Base-by-base conservation (phyloP, 2,888 invertebrate genomes). In the Cremastobaeus sp. region DNA sequence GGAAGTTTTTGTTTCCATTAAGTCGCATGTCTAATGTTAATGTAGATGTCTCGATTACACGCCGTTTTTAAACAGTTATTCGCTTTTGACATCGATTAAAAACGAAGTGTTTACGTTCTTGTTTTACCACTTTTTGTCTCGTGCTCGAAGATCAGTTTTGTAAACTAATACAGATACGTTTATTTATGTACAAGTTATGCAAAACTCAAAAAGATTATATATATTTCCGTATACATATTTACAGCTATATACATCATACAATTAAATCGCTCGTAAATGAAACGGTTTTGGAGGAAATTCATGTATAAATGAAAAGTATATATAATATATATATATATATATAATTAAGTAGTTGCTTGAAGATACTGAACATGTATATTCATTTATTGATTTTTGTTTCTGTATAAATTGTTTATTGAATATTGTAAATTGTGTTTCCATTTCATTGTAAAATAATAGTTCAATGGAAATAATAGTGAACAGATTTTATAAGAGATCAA, bases 161-260 rank as follows among this genome's bases (percentile, higher is more conserved):
- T 34, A 34, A 12, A 12, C 6, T 34, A 12, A 34, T 34, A 34
- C 14, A 12, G 6, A 34, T 12, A 34, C 1, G 1, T n/a, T n/a
- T n/a, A n/a, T n/a, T n/a, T n/a, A n/a, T n/a, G n/a, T n/a, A n/a
- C n/a, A 34, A 34, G 14, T 34, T 15, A 17, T 37, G 12, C 34
- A 9, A 18, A 39, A 37, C 3, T 4, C 4, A 17, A 15, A 37
- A 37, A 6, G 17, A 11, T 11, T 37, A 32, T 48, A 48, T 48
- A 52, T 52, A 52, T 52, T 37, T 52, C 35, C 52, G 12, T 37
- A 52, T 52, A 52, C 17, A 15, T n/a, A 52, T 34, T 35, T 32
- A 34, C 37, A 21, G n/a, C 34, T 21, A 25, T 3, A 30, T 25
- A 37, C 17, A 37, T 37, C 15, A 39, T 9, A 18, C n/a, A 52